Evolutionary conservation across 1,140 invertebrate genomes (phyloP), one percentile per base, ranked within the genome.

Genomic region (Drosophila lini): DNA sequence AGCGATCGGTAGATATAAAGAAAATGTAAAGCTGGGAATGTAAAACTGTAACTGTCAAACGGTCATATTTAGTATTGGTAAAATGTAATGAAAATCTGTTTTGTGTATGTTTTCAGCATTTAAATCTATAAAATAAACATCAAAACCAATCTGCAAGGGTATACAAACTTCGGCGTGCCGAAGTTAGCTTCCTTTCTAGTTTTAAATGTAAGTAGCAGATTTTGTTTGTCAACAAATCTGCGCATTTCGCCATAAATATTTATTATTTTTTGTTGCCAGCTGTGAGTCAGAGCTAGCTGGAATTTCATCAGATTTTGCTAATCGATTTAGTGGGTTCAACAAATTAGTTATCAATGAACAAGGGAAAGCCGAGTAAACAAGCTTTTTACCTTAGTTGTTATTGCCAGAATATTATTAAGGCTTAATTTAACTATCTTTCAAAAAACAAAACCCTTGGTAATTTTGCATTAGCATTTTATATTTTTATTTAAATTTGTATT

Each of bases 401-500:
- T 28, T 48, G 22, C 3, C 5, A 16, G 3, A 22, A 22, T 10
- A 19, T 5, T 16, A 5, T 11, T 22, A 45, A 8, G 13, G 6
- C 3, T 15, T 22, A 15, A 7, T 45, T 22, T 8, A 45, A 25
- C 19, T 3, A 45, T 28, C 9, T 15, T n/a, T 19, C 2, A 15
- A 25, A 44, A 40, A 25, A 56, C 28, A 47, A 15, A 36, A 1
- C 11, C 11, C n/a, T 11, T 10, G 11, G 41, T 40, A n/a, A 41
- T 34, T 36, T 71, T 68, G 40, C 73, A 68, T 74, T 69, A 82
- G 70, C 83, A 62, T 65, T 82, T 71, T 32, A n/a, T 57, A 34
- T 41, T 64, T 77, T 78, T 78, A 63, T 76, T 76, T 67, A 78
- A 81, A 86, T 81, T 73, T 77, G 19, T 69, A 77, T 89, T 88